phyloP scores from a whole-genome alignment of 53 echinoderm and acorn worm genomes.

The Luidia sarsii region DNA sequence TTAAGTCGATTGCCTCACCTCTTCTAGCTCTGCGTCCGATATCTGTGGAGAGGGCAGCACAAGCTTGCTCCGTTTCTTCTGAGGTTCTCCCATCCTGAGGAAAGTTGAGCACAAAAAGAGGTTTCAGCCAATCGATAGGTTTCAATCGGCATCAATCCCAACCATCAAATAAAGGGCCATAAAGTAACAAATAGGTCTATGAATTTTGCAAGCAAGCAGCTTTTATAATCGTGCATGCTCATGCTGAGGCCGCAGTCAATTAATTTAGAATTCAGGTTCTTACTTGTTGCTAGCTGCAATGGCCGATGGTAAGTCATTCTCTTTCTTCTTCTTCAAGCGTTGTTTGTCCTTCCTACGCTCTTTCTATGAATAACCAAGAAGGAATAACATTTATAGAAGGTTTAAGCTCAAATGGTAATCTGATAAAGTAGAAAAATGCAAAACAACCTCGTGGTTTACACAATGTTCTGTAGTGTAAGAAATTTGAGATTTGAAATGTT shows the following conservation, averaged over 20 bases:
- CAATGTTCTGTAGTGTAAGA: too few species aligned
- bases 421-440: too few species aligned
- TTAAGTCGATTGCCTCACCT: slow-evolving; percentile 75
- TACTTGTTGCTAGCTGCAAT: slow-evolving; percentile 93
- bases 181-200: too few species aligned
- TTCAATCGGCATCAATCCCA: too few species aligned
- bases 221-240: too few species aligned
- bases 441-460: too few species aligned
- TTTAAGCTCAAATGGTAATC: too few species aligned
- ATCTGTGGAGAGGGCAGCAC: slow-evolving; percentile 95
- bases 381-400: too few species aligned
- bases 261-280: too few species aligned
- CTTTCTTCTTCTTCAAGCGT: slow-evolving; percentile 91
- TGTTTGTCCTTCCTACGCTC: slow-evolving; percentile 94
- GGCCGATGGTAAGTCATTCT: slow-evolving; percentile 89
- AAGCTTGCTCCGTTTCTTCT: slow-evolving; percentile 94
- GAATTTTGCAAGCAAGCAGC: too few species aligned
- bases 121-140: background rate
- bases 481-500: too few species aligned
- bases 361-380: slow-evolving; percentile 62
- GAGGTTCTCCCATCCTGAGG: slow-evolving; percentile 84
- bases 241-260: too few species aligned
- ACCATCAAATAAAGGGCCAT: background rate
- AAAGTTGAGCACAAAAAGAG: background rate
- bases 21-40: slow-evolving; percentile 94